phyloP scores from a whole-genome alignment of 2,113 vertebrate species.

The Illadopsis cleaveri region DNA sequence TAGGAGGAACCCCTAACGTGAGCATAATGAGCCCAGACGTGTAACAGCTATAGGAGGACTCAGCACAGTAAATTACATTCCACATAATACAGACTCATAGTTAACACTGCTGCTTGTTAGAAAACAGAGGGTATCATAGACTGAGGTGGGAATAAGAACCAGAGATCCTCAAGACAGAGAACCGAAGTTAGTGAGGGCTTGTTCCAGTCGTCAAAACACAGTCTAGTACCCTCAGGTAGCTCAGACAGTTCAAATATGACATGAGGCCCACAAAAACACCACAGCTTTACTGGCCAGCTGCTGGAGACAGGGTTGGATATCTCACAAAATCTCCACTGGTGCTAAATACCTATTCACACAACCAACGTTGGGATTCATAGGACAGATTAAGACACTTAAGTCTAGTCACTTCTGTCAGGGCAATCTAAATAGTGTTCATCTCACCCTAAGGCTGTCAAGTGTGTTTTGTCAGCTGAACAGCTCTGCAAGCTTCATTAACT shows the following conservation, averaged over 20 bases:
- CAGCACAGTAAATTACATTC: neutral
- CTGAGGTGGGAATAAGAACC: neutral
- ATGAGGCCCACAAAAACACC: neutral
- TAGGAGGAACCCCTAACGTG: neutral
- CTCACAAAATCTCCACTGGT: neutral
- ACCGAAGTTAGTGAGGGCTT: neutral
- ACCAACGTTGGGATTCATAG: neutral
- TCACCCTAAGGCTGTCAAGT: neutral
- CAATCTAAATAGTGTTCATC: neutral
- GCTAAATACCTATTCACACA: neutral
- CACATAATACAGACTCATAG: neutral
- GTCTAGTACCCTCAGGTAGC: neutral
- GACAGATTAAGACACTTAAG: neutral
- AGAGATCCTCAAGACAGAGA: neutral
- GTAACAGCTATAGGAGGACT: neutral
- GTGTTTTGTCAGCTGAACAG: conserved; percentile 4
- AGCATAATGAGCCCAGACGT: neutral
- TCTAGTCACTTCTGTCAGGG: neutral
- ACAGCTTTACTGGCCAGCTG: neutral
- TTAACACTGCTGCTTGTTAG: neutral
- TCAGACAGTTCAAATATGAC: neutral
- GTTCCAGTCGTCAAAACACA: neutral
- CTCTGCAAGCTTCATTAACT: neutral
- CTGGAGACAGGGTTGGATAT: neutral
- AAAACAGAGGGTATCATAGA: neutral